Base-by-base conservation (phyloP, 2,113 vertebrate genomes). In the Aspiorhynchus laticeps region DNA sequence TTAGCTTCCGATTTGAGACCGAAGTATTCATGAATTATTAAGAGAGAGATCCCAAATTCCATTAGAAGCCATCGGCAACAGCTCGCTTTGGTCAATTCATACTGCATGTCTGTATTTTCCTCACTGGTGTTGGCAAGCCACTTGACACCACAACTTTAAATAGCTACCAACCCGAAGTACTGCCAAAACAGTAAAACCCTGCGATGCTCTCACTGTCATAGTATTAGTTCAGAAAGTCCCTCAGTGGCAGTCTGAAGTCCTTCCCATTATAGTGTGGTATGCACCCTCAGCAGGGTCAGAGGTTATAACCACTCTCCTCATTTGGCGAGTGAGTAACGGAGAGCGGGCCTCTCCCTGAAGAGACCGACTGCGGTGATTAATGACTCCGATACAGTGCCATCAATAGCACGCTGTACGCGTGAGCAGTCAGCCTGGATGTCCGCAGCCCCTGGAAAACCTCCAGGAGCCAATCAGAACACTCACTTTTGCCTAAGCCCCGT, bases 401-500 rank as follows among this genome's bases (percentile, higher is more conserved):
- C 83, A 71, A 86, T 80, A 65, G 77, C 17, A 53, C 31, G 8
- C 24, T 33, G 41, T 75, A 67, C 11, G 38, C n/a, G 67, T 21
- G 59, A 78, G 38, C 69, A 53, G 65, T 74, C 10, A n/a, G 51
- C 78, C 84, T 67, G 85, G 89, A 88, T 85, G 84, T 76, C 78
- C 19, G 86, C 76, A 28, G 75, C 59, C 65, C 1, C 84, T 36
- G 87, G 26, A 84, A 86, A 61, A 17, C 85, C 84, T 51, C 87
- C 80, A 73, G 38, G 24, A 21, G 86, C 91, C 91, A 88, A 88
- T 91, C 82, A 90, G 8, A 53, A 65, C 2, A 4, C n/a, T 53
- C 21, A 17, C 46, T 46, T 80, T 46, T 31, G 51, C 80, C 78
- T 81, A 59, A 65, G 46, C 84, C 79, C 48, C 31, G 81, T 63